Evolutionary conservation across 2,113 vertebrate species (phyloP).

Genomic region (Menura novaehollandiae): DNA sequence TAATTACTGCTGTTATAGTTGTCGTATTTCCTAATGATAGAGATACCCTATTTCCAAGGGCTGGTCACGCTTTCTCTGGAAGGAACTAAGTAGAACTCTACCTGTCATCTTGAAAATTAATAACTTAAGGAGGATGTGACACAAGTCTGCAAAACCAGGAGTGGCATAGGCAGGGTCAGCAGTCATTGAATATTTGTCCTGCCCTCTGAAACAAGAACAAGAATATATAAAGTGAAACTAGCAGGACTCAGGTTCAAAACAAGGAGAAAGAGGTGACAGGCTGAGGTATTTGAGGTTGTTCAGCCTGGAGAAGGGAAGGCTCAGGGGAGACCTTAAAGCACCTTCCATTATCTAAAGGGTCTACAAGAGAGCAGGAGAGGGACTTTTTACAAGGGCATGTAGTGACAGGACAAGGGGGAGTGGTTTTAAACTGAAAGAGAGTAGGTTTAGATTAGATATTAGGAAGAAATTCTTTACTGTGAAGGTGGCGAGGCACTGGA

Average conservation of each 20-base stretch:
- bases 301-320: neutral
- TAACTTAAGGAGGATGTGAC: neutral
- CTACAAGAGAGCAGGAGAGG: neutral
- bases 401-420: neutral
- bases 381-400: neutral
- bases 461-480: neutral
- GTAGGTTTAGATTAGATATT: neutral
- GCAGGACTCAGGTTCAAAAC: neutral
- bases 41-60: neutral
- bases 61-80: neutral
- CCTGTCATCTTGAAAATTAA: neutral
- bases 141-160: neutral
- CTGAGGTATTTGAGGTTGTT: neutral
- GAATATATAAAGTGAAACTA: neutral
- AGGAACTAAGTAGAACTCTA: neutral
- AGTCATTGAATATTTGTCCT: neutral
- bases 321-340: neutral
- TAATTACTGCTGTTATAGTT: neutral
- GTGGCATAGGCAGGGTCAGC: neutral
- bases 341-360: neutral
- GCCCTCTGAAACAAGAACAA: neutral
- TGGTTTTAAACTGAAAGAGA: neutral
- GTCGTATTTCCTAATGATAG: neutral
- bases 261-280: neutral
- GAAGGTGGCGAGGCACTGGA: neutral